Conservation (phyloP, 2,888 invertebrate species). For the Harmothoe impar region DNA sequence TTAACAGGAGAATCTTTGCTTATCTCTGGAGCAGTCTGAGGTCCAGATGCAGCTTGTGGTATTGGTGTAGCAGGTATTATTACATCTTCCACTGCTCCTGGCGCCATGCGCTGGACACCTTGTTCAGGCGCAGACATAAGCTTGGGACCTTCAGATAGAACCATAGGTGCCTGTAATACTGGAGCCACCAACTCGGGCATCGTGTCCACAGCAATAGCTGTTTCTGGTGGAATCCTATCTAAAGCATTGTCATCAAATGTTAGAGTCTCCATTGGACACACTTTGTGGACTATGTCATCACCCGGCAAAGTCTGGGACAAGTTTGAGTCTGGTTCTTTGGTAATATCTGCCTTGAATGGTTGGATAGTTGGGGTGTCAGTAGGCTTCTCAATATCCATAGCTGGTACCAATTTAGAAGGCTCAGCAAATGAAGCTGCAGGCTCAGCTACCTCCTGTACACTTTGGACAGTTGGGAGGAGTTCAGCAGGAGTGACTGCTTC, state of each 20-base stretch:
- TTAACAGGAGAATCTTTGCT: neutral
- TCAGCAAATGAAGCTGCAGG: too few species aligned
- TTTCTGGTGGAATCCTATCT: neutral
- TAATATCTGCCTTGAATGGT: neutral
- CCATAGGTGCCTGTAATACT: neutral
- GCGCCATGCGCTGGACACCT: too few species aligned
- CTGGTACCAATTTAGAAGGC: neutral
- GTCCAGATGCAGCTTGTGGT: neutral
- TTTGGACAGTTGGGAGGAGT: too few species aligned
- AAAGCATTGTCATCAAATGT: neutral
- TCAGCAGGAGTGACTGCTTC: too few species aligned
- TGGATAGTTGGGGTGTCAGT: neutral
- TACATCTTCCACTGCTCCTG: neutral
- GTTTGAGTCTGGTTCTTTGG: neutral
- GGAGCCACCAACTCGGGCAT: neutral
- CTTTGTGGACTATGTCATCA: neutral
- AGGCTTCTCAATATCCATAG: neutral
- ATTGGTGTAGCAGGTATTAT: neutral
- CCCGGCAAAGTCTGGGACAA: neutral
- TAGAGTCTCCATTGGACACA: neutral
- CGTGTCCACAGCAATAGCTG: neutral
- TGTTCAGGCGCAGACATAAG: neutral
- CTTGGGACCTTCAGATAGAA: neutral
- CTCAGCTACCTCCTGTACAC: too few species aligned
- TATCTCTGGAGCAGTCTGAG: neutral